Conservation (phyloP, 2,888 invertebrate genomes). For the Periphyllus acericola region DNA sequence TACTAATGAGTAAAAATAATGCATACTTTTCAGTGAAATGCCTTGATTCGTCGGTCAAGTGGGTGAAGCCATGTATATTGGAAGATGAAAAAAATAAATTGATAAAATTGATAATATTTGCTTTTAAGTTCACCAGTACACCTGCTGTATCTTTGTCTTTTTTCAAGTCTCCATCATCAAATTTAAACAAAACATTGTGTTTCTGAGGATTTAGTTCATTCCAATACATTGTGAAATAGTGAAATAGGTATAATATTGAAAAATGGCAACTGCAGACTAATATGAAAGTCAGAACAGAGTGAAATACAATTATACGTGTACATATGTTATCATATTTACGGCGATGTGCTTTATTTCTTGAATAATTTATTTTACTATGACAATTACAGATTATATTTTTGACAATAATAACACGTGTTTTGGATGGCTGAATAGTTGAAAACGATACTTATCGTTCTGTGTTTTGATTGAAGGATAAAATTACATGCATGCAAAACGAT, state of each 20-base stretch:
- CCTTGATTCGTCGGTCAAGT: slow-evolving; percentile 69
- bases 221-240: slow-evolving; percentile 22
- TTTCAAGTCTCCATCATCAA: slow-evolving; percentile 4
- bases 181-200: neutral
- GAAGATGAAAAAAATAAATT: slow-evolving; percentile 45
- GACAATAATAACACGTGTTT: neutral
- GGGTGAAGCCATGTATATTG: slow-evolving; percentile 71
- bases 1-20: neutral
- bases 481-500: neutral
- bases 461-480: neutral
- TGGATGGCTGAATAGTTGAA: neutral
- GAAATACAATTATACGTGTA: no score
- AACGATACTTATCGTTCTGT: neutral
- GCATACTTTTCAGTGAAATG: slow-evolving; percentile 70
- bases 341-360: neutral
- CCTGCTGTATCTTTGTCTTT: neutral
- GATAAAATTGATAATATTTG: slow-evolving; percentile 8
- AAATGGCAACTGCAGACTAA: no score
- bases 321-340: neutral
- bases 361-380: neutral
- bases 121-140: neutral
- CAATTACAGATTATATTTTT: neutral
- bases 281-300: no score
- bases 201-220: slow-evolving; percentile 40
- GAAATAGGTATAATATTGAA: neutral